phyloP scores from a whole-genome alignment of 1,140 invertebrate genomes.

The Colletes gigas region DNA sequence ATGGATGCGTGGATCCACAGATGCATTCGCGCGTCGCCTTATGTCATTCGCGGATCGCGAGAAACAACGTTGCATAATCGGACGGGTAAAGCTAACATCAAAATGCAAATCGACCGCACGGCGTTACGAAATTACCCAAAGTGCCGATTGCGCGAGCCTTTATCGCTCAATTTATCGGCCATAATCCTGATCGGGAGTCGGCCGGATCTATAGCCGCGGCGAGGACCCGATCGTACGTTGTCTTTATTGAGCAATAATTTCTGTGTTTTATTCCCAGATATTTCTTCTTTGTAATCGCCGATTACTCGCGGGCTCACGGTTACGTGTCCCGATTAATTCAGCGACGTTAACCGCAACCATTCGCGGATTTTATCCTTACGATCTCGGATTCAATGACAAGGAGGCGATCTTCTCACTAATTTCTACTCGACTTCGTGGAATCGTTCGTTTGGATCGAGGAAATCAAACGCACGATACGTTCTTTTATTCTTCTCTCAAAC shows the following conservation, averaged over 20 bases:
- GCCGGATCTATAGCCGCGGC: conserved; percentile 35
- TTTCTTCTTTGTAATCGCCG: not conserved
- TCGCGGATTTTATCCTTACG: not conserved
- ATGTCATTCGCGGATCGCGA: conserved; percentile 12
- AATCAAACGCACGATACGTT: too few relatives aligned
- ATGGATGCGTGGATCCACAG: not conserved
- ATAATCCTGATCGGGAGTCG: conserved; percentile 39
- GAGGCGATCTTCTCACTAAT: too few relatives aligned
- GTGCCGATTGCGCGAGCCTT: conserved; percentile 38
- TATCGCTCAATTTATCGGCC: conserved; percentile 55
- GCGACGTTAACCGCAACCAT: not conserved
- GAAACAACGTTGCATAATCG: conserved; percentile 45
- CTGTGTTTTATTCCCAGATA: conserved; percentile 7
- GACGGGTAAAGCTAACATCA: conserved; percentile 40
- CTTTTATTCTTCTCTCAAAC: too few relatives aligned
- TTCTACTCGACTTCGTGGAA: too few relatives aligned
- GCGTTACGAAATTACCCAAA: conserved; percentile 32
- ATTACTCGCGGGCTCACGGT: not conserved
- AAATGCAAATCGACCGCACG: conserved; percentile 43
- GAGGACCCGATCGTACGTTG: conserved; percentile 8
- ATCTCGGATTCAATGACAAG: not conserved
- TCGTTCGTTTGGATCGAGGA: too few relatives aligned
- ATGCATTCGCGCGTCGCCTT: conserved; percentile 7
- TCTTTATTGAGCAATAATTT: conserved; percentile 38
- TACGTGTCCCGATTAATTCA: not conserved